phyloP scores from a whole-genome alignment of 2,113 vertebrate genomes.

The Heteronetta atricapilla region DNA sequence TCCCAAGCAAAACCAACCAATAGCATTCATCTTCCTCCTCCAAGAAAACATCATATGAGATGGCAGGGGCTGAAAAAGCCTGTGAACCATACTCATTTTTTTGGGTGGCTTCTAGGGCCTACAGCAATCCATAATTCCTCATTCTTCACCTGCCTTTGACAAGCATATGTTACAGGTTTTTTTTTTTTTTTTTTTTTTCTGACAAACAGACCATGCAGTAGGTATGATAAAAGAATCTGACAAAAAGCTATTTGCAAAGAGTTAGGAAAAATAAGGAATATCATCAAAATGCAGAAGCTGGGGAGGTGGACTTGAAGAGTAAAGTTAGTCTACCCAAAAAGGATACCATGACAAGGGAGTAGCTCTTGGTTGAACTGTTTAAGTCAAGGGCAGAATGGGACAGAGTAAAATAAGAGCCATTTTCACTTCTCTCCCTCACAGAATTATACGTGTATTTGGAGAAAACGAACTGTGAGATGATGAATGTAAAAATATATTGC shows the following conservation, averaged over 20 bases:
- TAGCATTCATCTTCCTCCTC: neutral
- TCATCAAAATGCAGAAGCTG: neutral
- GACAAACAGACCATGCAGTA: neutral
- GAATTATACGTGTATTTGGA: neutral
- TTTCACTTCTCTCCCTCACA: neutral
- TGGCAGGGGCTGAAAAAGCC: neutral
- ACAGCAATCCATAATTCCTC: neutral
- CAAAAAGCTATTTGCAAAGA: neutral
- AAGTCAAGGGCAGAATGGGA: neutral
- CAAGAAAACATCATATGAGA: neutral
- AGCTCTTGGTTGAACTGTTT: neutral
- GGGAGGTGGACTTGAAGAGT: neutral
- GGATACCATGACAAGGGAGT: neutral
- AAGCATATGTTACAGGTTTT: neutral
- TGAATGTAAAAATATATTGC: neutral
- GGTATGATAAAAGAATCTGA: neutral
- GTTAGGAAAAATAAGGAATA: neutral
- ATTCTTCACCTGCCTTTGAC: neutral
- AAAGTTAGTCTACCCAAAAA: neutral
- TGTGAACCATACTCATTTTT: neutral
- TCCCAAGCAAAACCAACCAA: neutral
- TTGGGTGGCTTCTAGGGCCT: neutral
- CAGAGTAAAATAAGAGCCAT: neutral
- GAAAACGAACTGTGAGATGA: constrained; percentile 47
- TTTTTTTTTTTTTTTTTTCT: neutral